Percentiles rank a stretch among this genome's conserved stretches.
Conservation (phyloP, 2,113 vertebrate species). For the Romanogobio albipinnatus region DNA sequence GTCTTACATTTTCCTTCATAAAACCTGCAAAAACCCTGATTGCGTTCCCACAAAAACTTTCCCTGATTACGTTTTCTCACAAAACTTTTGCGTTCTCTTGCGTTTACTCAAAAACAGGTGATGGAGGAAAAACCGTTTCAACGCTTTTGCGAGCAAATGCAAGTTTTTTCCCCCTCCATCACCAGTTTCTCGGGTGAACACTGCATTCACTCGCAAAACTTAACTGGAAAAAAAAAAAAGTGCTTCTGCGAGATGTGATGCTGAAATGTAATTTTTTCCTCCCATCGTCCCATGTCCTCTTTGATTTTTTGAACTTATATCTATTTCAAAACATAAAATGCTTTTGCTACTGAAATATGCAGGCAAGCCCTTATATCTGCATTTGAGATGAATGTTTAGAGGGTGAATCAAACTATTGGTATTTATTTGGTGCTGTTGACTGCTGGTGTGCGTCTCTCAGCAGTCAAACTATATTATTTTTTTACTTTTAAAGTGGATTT, state of each 20-base stretch:
- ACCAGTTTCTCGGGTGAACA: background rate
- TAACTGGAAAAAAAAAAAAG: no score
- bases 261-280: background rate
- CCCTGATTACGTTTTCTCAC: background rate
- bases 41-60: no score
- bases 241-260: no score
- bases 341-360: background rate
- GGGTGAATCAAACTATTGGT: background rate
- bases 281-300: background rate
- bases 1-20: no score
- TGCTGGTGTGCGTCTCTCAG: background rate
- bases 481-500: background rate
- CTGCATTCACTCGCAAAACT: background rate
- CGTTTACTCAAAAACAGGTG: background rate
- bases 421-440: background rate
- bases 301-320: background rate
- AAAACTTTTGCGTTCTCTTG: background rate
- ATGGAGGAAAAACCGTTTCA: background rate
- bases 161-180: no score
- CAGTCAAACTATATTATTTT: background rate
- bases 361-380: background rate
- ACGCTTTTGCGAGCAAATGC: background rate
- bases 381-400: background rate
- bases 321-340: background rate
- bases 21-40: no score